Evolutionary conservation across 2,113 vertebrate species (phyloP).

Genomic region (Phalacrocorax brasilianus): DNA sequence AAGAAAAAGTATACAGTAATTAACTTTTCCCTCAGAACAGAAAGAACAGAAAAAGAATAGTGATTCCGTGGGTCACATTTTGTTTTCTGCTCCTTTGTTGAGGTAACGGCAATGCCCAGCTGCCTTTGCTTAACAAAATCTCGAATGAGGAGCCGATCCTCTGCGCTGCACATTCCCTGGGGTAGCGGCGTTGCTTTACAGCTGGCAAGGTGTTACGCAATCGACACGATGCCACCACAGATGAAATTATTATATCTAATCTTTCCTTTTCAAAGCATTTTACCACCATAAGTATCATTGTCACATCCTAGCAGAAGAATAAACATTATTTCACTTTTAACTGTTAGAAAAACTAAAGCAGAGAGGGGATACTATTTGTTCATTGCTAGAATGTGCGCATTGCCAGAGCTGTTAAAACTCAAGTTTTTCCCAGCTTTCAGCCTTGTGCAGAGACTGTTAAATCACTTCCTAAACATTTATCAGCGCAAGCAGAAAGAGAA

Average conservation of each 20-base stretch:
- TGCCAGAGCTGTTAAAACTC: not conserved
- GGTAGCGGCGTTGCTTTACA: not conserved
- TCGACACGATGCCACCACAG: not conserved
- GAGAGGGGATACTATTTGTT: not conserved
- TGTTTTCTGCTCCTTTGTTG: not conserved
- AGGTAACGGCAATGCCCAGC: not conserved
- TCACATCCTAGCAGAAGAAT: not conserved
- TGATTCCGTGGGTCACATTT: not conserved
- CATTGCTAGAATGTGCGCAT: not conserved
- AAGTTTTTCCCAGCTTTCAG: not conserved
- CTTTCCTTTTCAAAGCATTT: not conserved
- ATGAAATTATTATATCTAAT: not conserved
- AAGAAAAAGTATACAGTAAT: not conserved
- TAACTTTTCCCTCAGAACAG: not conserved
- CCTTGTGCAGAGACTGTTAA: not conserved
- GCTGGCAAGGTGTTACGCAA: not conserved
- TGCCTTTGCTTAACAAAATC: not conserved
- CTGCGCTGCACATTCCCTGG: not conserved
- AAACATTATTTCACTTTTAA: not conserved
- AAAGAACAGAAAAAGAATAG: not conserved
- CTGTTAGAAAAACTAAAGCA: not conserved
- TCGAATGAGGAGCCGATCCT: not conserved
- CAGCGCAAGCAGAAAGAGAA: not conserved
- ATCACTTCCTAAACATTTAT: not conserved
- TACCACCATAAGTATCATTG: not conserved